phyloP scores from a whole-genome alignment of 1,140 invertebrate species.

The Trichoplusia ni region DNA sequence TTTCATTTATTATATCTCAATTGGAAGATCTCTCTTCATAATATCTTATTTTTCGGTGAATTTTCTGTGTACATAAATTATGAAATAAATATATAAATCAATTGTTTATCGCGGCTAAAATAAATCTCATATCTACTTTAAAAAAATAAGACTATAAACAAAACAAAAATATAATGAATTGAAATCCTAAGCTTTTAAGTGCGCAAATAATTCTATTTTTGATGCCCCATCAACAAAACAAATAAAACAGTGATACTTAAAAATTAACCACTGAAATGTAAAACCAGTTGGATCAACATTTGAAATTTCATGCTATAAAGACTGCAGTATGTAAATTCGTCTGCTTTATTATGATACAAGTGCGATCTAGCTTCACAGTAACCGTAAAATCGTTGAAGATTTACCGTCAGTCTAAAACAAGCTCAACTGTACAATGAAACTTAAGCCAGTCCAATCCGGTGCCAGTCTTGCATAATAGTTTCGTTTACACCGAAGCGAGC shows the following conservation, averaged over 20 bases:
- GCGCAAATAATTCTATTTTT: background rate
- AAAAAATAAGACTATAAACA: too few species aligned
- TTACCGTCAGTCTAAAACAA: conserved; percentile 46
- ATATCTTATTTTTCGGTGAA: too few species aligned
- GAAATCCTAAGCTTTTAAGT: too few species aligned
- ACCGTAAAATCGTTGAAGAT: conserved; percentile 45
- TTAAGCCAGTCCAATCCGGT: conserved; percentile 43
- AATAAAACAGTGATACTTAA: background rate
- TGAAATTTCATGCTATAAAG: conserved; percentile 32
- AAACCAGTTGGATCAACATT: conserved; percentile 23
- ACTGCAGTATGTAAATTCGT: conserved; percentile 37
- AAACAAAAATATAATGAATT: too few species aligned
- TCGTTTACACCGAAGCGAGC: conserved; percentile 29
- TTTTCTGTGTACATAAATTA: too few species aligned
- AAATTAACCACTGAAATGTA: background rate
- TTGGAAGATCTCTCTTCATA: too few species aligned
- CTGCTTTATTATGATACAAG: conserved; percentile 38
- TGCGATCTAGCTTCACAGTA: conserved; percentile 31
- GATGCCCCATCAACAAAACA: background rate
- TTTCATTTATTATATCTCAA: too few species aligned
- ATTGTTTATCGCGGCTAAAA: too few species aligned
- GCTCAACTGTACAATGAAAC: conserved; percentile 47
- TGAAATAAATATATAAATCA: too few species aligned
- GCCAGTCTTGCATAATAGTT: conserved; percentile 38
- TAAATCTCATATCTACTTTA: too few species aligned